Conservation (phyloP, 1,140 invertebrate species). For the Halesus radiatus region DNA sequence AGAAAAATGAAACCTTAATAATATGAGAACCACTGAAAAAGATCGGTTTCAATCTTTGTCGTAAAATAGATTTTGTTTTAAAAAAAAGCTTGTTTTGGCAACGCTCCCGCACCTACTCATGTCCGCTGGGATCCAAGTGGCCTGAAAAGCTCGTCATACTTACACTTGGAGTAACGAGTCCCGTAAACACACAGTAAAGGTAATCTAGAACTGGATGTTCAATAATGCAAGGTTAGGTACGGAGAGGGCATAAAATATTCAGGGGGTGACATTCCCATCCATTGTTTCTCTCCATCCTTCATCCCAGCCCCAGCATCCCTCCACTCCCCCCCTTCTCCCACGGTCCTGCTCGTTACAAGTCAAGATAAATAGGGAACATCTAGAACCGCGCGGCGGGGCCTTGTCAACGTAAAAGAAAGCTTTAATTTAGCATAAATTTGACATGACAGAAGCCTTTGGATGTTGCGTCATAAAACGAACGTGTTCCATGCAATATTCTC, state of each 20-base stretch:
- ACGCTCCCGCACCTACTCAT: too few species aligned
- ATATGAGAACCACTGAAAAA: too few species aligned
- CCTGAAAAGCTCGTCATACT: neutral
- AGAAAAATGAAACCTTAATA: too few species aligned
- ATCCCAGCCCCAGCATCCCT: neutral
- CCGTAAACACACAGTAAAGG: slow-evolving; percentile 24
- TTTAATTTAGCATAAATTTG: slow-evolving; percentile 33
- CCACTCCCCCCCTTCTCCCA: neutral
- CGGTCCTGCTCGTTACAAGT: slow-evolving; percentile 6
- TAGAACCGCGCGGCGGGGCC: neutral
- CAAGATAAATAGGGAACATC: slow-evolving; percentile 32
- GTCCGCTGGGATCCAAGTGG: too few species aligned
- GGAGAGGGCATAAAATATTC: slow-evolving; percentile 13
- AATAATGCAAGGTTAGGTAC: slow-evolving; percentile 19
- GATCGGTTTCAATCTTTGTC: too few species aligned
- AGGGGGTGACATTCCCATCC: slow-evolving; percentile 26
- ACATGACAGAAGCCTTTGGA: slow-evolving; percentile 16
- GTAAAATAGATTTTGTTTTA: too few species aligned
- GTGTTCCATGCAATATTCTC: neutral
- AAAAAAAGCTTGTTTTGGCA: too few species aligned
- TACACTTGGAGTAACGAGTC: neutral
- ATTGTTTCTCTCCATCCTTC: slow-evolving; percentile 20
- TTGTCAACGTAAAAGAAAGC: slow-evolving; percentile 32
- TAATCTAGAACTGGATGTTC: slow-evolving; percentile 13
- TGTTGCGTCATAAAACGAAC: slow-evolving; percentile 20